A percentile compares a stretch with the other conserved stretches of the same genome.
Conservation (phyloP, 1,140 invertebrate genomes). For the Zaprionus vittiger region DNA sequence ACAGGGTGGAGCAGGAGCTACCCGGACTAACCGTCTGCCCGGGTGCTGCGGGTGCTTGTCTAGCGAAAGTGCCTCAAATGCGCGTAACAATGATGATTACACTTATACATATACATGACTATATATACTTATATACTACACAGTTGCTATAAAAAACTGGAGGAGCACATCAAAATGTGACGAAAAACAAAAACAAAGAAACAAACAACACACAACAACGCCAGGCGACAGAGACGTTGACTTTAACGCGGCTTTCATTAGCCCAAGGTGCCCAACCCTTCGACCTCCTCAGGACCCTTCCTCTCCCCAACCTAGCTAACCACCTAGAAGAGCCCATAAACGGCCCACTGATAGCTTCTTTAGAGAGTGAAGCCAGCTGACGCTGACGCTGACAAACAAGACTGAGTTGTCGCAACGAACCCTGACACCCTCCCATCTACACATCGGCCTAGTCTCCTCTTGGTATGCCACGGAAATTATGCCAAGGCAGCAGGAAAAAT, state of each 20-base stretch:
- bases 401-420: background rate
- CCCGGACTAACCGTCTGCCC: background rate
- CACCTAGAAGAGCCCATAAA: slow-evolving; percentile 57
- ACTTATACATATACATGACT: slow-evolving; percentile 6
- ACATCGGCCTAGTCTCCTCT: background rate
- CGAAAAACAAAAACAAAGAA: slow-evolving; percentile 58
- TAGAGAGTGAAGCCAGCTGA: slow-evolving; percentile 54
- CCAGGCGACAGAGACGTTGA: slow-evolving; percentile 54
- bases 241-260: slow-evolving; percentile 64
- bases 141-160: slow-evolving; percentile 28
- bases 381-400: slow-evolving; percentile 18
- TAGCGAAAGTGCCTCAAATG: slow-evolving; percentile 69
- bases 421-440: background rate
- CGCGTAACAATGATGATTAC: slow-evolving; percentile 75
- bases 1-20: slow-evolving; percentile 18
- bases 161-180: slow-evolving; percentile 59
- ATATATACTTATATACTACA: slow-evolving; percentile 25
- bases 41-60: slow-evolving; percentile 32
- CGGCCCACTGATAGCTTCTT: slow-evolving; percentile 76
- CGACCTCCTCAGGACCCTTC: background rate
- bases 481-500: slow-evolving; percentile 60
- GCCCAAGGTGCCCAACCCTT: slow-evolving; percentile 16
- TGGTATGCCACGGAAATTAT: slow-evolving; percentile 39
- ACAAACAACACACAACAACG: slow-evolving; percentile 73
- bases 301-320: background rate